A percentile compares a stretch with the other conserved stretches of the same genome.
Conservation (phyloP, 2,113 vertebrate species). For the Sinocyclocheilus grahami region DNA sequence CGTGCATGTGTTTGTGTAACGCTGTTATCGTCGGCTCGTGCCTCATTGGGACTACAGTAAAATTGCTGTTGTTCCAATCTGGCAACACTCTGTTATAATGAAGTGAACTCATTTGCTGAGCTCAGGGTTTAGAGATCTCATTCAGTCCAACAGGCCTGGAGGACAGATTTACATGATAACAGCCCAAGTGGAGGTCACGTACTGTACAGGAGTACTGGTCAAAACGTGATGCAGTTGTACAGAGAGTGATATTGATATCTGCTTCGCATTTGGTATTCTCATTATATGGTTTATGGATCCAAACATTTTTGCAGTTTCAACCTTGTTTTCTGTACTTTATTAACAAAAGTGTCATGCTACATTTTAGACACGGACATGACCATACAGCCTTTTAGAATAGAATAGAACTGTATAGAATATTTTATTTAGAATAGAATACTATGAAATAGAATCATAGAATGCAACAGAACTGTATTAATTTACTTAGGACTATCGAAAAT, state of each 20-base stretch:
- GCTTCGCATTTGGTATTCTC: neutral
- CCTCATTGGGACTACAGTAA: constrained; percentile 40
- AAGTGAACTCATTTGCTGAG: constrained; percentile 22
- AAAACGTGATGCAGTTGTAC: neutral
- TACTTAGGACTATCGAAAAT: too few relatives aligned
- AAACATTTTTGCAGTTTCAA: neutral
- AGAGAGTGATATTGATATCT: neutral
- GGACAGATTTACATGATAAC: constrained; percentile 13
- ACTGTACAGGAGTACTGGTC: neutral
- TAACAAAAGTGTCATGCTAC: neutral
- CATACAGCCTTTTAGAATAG: too few relatives aligned
- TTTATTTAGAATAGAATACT: too few relatives aligned
- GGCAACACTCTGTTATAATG: constrained; percentile 44
- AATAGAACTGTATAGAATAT: too few relatives aligned
- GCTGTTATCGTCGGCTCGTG: constrained; percentile 21
- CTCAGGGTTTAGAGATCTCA: constrained; percentile 30
- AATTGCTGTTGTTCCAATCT: constrained; percentile 45
- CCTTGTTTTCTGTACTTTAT: neutral
- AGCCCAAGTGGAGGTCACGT: constrained; percentile 5
- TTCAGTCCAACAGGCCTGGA: constrained; percentile 20
- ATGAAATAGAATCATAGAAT: too few relatives aligned
- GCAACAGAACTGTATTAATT: too few relatives aligned
- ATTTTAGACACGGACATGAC: too few relatives aligned
- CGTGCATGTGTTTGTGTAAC: constrained; percentile 3
- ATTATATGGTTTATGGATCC: neutral